Evolutionary conservation across 1,140 invertebrate species (phyloP), one percentile per base, ranked within the genome.

Genomic region (Piezodorus guildinii): DNA sequence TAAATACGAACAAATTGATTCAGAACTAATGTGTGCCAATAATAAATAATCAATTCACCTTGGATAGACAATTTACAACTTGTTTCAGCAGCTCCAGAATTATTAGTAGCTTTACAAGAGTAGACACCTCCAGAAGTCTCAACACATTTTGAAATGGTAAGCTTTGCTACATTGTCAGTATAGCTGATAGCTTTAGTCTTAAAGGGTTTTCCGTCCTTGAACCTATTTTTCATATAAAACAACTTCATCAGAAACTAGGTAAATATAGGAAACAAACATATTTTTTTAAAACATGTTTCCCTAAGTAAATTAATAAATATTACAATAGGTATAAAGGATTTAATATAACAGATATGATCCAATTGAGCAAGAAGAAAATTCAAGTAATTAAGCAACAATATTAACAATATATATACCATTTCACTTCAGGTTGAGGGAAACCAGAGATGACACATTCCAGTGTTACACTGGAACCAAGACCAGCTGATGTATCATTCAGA

Each of bases 351-450:
- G n/a, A n/a, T n/a, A n/a, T n/a, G n/a, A n/a, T n/a, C n/a, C n/a
- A n/a, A n/a, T n/a, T n/a, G n/a, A n/a, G n/a, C n/a, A n/a, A n/a
- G n/a, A 58, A n/a, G 5, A 58, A 27, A 34, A 25, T n/a, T 23
- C 25, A n/a, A 58, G 27, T 58, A 58, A n/a, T 15, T 25, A 19
- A 5, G 3, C 3, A 0, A 0, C 45, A 16, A 6, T 46, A 49
- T 10, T 27, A 39, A 43, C 1, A 43, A 23, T 52, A 66, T n/a
- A n/a, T 82, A 56, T 75, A 83, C 93, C 93, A 96, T 66, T 79
- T 83, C 8, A 94, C 83, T 68, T 82, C 84, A n/a, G 94, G 93
- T 72, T 81, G 76, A 4, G 93, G 91, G 69, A 84, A 76, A n/a
- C 90, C 94, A 64, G 83, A 83, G 70, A 90, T 86, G 52, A 88